Evolutionary conservation across 2,888 invertebrate genomes (phyloP), one percentile per base, ranked within the genome.

Genomic region (Drosophila incognita): DNA sequence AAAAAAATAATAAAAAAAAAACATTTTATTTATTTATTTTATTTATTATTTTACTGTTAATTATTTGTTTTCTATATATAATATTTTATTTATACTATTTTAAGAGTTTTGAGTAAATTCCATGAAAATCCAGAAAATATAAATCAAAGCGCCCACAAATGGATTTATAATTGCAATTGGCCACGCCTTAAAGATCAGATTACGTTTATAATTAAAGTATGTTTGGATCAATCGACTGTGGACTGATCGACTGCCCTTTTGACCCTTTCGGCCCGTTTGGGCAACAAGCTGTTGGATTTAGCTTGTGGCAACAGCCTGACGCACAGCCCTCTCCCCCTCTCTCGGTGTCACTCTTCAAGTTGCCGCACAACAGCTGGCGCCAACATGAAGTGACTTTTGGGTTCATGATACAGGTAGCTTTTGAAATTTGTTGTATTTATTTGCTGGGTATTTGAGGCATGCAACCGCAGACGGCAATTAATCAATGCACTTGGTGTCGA

Each of bases 391-490:
- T 53, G 38, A 36, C 51, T 40, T 33, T 33, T 58, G 54, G 18
- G 13, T 35, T 49, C 35, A 40, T 60, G 51, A 54, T n/a, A 15
- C 74, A 71, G 66, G 61, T 64, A 57, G 57, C 46, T 33, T 52
- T 60, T 54, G 54, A 69, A 64, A 27, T 69, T 64, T 53, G 48
- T 40, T 54, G 8, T 65, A 65, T 59, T 69, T 75, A 56, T 70
- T 70, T 74, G 42, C 57, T 24, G 31, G 48, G 49, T 46, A 77
- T 60, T 68, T 33, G 38, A 54, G 72, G 59, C 46, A 62, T 72
- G 75, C 75, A 70, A 63, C 79, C 80, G 33, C 80, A 79, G 77
- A 76, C 76, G 68, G 79, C 80, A 79, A 79, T 79, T 79, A 79
- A 79, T 79, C 79, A 79, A 70, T 63, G 64, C 71, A 68, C 65